Evolutionary conservation across 2,888 invertebrate genomes (phyloP), one percentile per base, ranked within the genome.

Genomic region (Lithophane socia): DNA sequence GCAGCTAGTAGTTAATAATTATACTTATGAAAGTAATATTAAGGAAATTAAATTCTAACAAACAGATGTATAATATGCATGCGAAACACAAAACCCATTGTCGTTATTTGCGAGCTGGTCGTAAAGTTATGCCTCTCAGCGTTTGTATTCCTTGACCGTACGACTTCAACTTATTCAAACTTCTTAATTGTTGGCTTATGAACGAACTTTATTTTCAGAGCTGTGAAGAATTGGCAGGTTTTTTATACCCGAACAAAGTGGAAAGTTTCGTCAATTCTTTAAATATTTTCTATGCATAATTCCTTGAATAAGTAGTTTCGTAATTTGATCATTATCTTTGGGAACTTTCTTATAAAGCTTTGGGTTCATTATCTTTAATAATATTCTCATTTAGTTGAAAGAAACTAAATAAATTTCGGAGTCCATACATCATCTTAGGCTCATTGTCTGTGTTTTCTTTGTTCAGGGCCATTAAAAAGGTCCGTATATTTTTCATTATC

Each of bases 131-230:
- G 49, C 69, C 65, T 63, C 63, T 52, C 68, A 66, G 44, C 29
- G 49, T 61, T 84, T 77, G 67, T 87, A 37, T n/a, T 52, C 71
- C n/a, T 77, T 68, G 85, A 85, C 73, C 82, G 84, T 54, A 75
- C 21, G 73, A 75, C 64, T 73, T 63, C 13, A 75, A 79, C 71
- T 73, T 60, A 65, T 58, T 47, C 63, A 29, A 84, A 85, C 78
- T 85, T 85, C 69, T 82, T 78, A 85, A 87, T 85, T 74, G 72
- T 68, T 3, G 64, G 52, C 82, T 85, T 87, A 84, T 69, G 73
- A 84, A 80, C 64, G 12, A 78, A 87, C 44, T 78, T 85, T 74
- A 71, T 85, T 77, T 80, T 66, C 63, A 52, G 60, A 85, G 71
- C 66, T 47, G 72, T 56, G 54, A 60, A 80, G 66, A 58, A 69